Evolutionary conservation across 2,797 vertebrate species (phyloP), one percentile per base, ranked within the genome.

Genomic region (Loris lydekkerianus): DNA sequence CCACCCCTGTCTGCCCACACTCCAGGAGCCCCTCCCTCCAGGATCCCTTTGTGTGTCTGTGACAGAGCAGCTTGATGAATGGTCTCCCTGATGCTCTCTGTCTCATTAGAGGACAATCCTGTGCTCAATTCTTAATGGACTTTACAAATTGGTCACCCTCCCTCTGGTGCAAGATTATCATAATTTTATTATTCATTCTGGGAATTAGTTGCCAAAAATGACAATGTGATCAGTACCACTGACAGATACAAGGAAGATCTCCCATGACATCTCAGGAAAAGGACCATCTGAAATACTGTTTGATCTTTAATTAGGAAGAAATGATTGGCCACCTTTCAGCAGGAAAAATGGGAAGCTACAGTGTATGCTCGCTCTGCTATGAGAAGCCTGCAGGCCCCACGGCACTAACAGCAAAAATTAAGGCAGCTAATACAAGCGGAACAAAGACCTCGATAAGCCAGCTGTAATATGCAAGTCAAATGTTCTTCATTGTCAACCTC

Each of bases 51-150:
- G 92, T 95, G 69, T n/a, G 17, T 93, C 37, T 15, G 46, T 95
- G 97, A 94, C 94, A 91, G 69, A 69, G 58, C 53, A 63, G 93
- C 93, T 83, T 96, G 92, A 96, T n/a, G 81, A 58, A 73, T 23
- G 4, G 83, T 84, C 95, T 97, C 93, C 94, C 77, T 87, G 92
- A 81, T 0, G 37, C 34, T 76, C 91, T 91, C 91, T 86, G 85
- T 93, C 95, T 96, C 93, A 96, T 97, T 97, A 97, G 92, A 93
- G 63, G 87, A 96, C 96, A 96, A 95, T 86, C 85, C 88, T 94
- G 49, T 69, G 86, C 93, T 96, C 87, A 3, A 21, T 93, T 91
- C 97, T 96, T 93, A 96, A 97, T 90, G 81, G 95, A 94, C 93
- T 94, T 70, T 86, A 96, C 87, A 93, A 96, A 91, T 93, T 87